Percentiles rank a stretch among this genome's conserved stretches.
Evolutionary conservation across 1,140 invertebrate species (phyloP).

Genomic region (Brachionus rotundiformis): DNA sequence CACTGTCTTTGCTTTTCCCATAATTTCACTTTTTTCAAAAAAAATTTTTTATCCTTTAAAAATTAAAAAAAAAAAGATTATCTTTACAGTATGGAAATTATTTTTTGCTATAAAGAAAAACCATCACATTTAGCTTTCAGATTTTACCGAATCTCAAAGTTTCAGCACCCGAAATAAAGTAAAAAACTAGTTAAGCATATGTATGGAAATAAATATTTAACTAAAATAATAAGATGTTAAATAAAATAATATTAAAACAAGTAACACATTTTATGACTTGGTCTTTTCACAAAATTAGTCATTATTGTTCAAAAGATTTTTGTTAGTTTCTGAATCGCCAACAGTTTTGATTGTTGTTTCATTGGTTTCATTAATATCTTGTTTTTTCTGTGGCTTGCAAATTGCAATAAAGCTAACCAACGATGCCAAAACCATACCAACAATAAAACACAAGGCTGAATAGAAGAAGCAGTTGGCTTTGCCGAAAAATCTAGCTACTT

Average conservation of each 20-base stretch:
- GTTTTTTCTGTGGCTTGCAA: neutral
- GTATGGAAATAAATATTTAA: constrained; percentile 14
- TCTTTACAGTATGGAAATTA: constrained; percentile 8
- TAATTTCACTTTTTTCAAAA: neutral
- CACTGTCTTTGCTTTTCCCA: neutral
- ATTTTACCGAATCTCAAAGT: neutral
- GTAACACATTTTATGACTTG: constrained; percentile 1
- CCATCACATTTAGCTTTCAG: neutral
- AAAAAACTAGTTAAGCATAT: neutral
- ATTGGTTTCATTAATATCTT: neutral
- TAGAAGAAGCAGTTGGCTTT: constrained; percentile 11
- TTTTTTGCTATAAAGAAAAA: neutral
- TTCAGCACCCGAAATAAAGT: neutral
- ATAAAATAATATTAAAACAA: neutral
- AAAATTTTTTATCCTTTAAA: neutral
- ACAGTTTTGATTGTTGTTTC: constrained; percentile 30
- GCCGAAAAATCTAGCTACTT: neutral
- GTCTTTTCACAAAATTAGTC: neutral
- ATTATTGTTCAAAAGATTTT: constrained; percentile 12
- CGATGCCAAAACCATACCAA: constrained; percentile 12
- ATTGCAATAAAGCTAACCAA: constrained; percentile 28
- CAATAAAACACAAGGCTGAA: constrained; percentile 25
- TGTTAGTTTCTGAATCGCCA: constrained; percentile 21
- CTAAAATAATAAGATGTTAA: constrained; percentile 5
- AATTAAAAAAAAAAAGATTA: neutral